Evolutionary conservation across 1,140 invertebrate genomes (phyloP), one percentile per base, ranked within the genome.

Genomic region (Metaphire vulgaris): DNA sequence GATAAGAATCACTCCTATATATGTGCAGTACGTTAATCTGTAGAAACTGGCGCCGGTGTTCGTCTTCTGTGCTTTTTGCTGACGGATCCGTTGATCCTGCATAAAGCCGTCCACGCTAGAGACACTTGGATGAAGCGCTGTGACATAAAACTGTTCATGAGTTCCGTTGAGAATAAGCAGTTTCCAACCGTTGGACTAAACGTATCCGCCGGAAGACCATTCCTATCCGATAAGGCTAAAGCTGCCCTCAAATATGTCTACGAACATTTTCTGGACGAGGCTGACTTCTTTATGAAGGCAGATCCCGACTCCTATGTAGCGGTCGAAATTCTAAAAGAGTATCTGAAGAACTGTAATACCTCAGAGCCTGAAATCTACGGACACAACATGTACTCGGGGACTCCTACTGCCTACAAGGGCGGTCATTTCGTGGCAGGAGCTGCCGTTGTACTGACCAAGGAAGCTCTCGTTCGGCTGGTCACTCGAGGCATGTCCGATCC

Each of bases 171-270:
- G 31, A 81, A 83, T 41, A 2, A 2, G 26, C 78, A 66, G 2
- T 81, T 85, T 72, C 83, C 83, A 28, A 81, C 81, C 0, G 78
- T 85, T 33, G 83, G 81, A 2, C 56, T 74, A 21, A 31, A 26
- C n/a, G 72, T 74, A 12, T 21, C 1, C 29, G 81, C 83, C 70
- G 83, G 83, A 0, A 31, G 83, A 34, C 76, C 81, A 30, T 81
- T 83, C 72, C 69, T 84, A 15, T 33, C 72, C 34, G 33, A 33
- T 14, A 74, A 74, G 41, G 29, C 72, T 29, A 34, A 33, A 65
- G 72, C 72, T 41, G 29, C 72, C 12, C 64, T 33, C 33, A 34
- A 26, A 0, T 64, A 74, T 41, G 26, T 74, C 29, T 65, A 56
- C 21, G 26, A 14, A 74, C 32, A 74, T 33, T 65, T 56, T 64